Evolutionary conservation across 2,888 invertebrate genomes (phyloP), one percentile per base, ranked within the genome.

Genomic region (Phyllotreta cruciferae): DNA sequence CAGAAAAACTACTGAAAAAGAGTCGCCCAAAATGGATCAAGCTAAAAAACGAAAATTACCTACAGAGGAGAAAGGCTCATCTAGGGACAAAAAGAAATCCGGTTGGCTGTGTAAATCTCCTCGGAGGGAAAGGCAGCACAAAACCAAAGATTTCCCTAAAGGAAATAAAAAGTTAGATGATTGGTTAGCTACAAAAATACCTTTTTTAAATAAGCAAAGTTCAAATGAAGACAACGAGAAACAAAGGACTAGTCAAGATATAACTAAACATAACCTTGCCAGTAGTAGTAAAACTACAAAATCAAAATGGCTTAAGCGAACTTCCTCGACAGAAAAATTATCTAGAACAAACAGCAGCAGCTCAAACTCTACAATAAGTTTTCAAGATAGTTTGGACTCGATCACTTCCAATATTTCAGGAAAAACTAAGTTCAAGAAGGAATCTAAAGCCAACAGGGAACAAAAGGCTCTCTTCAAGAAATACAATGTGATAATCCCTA

Each of bases 401-500:
- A 24, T 24, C 24, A 3, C 24, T 24, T 24, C 24, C 4, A 4
- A 24, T 1, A 24, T 1, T 24, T 4, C 24, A 24, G 24, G 24
- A 24, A 24, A 24, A 24, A 3, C 24, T 24, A 24, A 4, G 1
- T 24, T 4, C 24, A 24, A 14, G 13, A 60, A 42, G 10, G 60
- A 61, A 41, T 13, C 36, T 14, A 70, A 65, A 42, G 44, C 37
- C 34, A 58, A 49, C 6, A 47, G n/a, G 13, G 63, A 60, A 36
- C 56, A 60, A 52, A 66, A 67, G 34, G 64, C 67, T 11, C 66
- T 69, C 0, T 73, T 71, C 52, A 66, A 72, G 55, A 72, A 66
- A 53, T 74, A 75, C 67, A 74, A 73, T 13, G 62, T 75, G 11
- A 53, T 60, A 5, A 11, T 73, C 37, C 75, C 75, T 0, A 67